Base-by-base conservation (phyloP, 1,140 invertebrate species). In the Scaptodrosophila lebanonensis region DNA sequence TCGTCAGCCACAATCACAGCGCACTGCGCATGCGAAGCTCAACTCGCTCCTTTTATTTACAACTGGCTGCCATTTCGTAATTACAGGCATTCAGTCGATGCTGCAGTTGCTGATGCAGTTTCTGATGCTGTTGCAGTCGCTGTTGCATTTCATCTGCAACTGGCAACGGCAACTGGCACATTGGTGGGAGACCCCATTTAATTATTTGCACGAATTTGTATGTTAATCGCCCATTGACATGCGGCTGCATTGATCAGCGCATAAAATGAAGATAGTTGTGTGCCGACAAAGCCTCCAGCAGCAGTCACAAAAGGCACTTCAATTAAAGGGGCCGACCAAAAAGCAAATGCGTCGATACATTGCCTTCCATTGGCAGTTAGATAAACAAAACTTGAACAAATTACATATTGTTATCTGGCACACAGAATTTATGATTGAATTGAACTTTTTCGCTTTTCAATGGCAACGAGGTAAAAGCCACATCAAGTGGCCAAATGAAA, bases 141-240 rank as follows among this genome's bases (percentile, higher is more conserved):
- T 20, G 11, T 20, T 16, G 29, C 29, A 11, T 16, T 33, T 29
- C 16, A 7, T 47, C 17, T 33, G 13, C 22, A 11, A 20, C 11
- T 54, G 30, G 36, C 30, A 42, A 32, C 52, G 2, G 29, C 15
- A 47, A 40, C 18, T 52, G 25, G 49, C 49, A 59, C 7, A 25
- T 16, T 12, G 43, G 33, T 8, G 39, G 30, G 40, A 57, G 36
- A 16, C 15, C 61, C 50, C 61, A 62, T 61, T 69, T 69, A 69
- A 69, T 69, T 69, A 69, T 69, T 69, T 69, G 62, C 66, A 69
- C 66, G 66, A 69, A 61, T 69, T 69, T 36, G 56, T 69, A 65
- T 69, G 62, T 61, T 61, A 69, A 69, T 66, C 66, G 63, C 44
- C 61, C 50, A 67, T 58, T 66, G 63, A 61, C 45, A 27, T 51